Conservation (phyloP, 2,888 invertebrate genomes). For the Drosophila barbarae region DNA sequence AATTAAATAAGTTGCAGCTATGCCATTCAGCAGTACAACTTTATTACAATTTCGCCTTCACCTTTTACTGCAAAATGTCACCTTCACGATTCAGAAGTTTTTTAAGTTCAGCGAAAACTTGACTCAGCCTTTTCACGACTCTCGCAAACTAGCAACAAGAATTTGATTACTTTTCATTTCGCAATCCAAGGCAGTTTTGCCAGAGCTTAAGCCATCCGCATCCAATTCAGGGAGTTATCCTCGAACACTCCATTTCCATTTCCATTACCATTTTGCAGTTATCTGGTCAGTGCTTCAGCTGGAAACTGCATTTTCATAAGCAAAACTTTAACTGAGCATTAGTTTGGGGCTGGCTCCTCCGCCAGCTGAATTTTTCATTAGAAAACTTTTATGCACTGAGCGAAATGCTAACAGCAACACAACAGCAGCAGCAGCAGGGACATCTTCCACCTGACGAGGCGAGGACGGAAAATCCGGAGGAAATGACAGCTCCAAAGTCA, state of each 20-base stretch:
- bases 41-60: slow-evolving; percentile 1
- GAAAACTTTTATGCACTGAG: slow-evolving; percentile 47
- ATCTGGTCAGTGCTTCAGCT: slow-evolving; percentile 33
- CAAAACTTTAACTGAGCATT: slow-evolving; percentile 42
- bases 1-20: slow-evolving; percentile 32
- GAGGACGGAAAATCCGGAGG: slow-evolving; percentile 28
- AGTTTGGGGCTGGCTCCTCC: slow-evolving; percentile 20
- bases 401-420: background rate
- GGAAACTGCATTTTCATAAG: slow-evolving; percentile 43
- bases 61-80: slow-evolving; percentile 26
- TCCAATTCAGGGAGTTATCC: slow-evolving; percentile 25
- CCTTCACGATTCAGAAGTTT: slow-evolving; percentile 26
- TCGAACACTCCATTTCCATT: slow-evolving; percentile 18
- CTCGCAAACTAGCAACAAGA: slow-evolving; percentile 31
- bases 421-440: slow-evolving; percentile 1
- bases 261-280: slow-evolving; percentile 24
- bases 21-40: slow-evolving; percentile 14
- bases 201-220: slow-evolving; percentile 31
- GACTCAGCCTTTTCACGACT: slow-evolving; percentile 24
- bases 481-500: slow-evolving; percentile 52
- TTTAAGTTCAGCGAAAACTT: slow-evolving; percentile 25
- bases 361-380: slow-evolving; percentile 59
- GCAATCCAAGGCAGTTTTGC: slow-evolving; percentile 25
- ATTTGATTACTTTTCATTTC: slow-evolving; percentile 39
- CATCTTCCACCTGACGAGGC: slow-evolving; percentile 37